Percentiles rank a stretch among this genome's conserved stretches.
phyloP scores from a whole-genome alignment of 2,113 vertebrate genomes.

The Poeciliopsis turrubarensis region DNA sequence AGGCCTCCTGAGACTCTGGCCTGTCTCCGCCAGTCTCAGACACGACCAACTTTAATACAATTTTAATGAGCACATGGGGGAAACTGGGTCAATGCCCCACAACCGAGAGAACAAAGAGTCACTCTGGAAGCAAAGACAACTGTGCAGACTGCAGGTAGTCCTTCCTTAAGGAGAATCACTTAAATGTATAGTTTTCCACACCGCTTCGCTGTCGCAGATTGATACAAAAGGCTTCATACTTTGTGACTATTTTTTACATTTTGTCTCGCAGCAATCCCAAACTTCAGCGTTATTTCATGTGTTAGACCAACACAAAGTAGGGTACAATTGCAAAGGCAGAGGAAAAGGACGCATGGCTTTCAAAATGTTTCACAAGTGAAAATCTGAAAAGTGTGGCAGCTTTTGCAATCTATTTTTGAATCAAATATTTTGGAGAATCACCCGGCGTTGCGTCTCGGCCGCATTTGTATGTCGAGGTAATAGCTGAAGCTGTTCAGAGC shows the following conservation, averaged over 20 bases:
- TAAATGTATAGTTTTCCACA: background rate
- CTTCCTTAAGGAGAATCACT: background rate
- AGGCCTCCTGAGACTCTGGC: conserved; percentile 40
- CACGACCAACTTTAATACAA: conserved; percentile 63
- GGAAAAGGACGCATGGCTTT: background rate
- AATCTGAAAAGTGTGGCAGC: background rate
- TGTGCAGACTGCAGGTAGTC: background rate
- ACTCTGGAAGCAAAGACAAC: conserved; percentile 7
- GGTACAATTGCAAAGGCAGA: background rate
- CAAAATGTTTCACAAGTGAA: background rate
- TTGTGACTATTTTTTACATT: background rate
- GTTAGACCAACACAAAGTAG: background rate
- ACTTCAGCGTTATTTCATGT: background rate
- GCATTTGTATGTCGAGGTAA: too few relatives aligned
- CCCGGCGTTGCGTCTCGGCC: too few relatives aligned
- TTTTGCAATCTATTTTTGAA: background rate
- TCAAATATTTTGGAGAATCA: too few relatives aligned
- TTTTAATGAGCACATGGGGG: conserved; percentile 75
- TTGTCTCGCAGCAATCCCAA: background rate
- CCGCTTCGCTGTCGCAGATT: background rate
- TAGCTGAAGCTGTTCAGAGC: too few relatives aligned
- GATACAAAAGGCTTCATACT: background rate
- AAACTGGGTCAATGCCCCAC: conserved; percentile 66
- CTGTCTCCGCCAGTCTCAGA: conserved; percentile 51
- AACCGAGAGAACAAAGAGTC: conserved; percentile 54